These are phyloP conservation scores for Archocentrus centrarchus DNA, from an alignment of 2,113 vertebrate genomes.

Conservation along the genomic window DNA sequence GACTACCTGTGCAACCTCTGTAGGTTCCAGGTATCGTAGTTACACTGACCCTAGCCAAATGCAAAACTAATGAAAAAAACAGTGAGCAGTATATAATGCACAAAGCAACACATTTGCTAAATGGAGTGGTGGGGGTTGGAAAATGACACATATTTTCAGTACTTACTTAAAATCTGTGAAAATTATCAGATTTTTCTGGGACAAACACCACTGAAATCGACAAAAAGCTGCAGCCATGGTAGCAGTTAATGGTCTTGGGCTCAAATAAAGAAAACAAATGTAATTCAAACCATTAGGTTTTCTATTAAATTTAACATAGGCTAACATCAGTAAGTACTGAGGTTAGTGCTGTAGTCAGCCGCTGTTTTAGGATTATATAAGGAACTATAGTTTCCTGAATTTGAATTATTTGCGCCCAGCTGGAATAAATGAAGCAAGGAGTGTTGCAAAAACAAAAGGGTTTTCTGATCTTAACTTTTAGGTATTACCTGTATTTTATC, in stretches of 20 bases:
- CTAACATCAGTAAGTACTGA: no score
- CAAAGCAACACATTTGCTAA: not conserved
- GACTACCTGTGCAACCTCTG: no score
- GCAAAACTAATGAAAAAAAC: no score
- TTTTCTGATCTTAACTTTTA: not conserved
- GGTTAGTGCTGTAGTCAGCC: no score
- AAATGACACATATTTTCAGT: no score
- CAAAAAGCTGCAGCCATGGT: not conserved
- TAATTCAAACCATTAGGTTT: not conserved
- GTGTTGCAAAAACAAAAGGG: not conserved
- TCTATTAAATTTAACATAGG: no score
- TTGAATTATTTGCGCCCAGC: not conserved
- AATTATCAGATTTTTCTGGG: no score
- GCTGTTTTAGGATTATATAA: not conserved
- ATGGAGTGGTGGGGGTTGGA: not conserved
- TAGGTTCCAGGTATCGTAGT: no score
- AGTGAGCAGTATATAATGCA: no score
- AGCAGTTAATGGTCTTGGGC: not conserved
- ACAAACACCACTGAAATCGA: no score
- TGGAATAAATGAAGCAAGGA: not conserved
- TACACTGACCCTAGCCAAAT: no score
- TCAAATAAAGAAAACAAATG: not conserved
- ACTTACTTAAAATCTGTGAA: no score
- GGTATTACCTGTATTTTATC: not conserved
- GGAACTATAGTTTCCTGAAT: not conserved